phyloP scores from a whole-genome alignment of 2,113 vertebrate genomes.

The Phoenicopterus ruber region DNA sequence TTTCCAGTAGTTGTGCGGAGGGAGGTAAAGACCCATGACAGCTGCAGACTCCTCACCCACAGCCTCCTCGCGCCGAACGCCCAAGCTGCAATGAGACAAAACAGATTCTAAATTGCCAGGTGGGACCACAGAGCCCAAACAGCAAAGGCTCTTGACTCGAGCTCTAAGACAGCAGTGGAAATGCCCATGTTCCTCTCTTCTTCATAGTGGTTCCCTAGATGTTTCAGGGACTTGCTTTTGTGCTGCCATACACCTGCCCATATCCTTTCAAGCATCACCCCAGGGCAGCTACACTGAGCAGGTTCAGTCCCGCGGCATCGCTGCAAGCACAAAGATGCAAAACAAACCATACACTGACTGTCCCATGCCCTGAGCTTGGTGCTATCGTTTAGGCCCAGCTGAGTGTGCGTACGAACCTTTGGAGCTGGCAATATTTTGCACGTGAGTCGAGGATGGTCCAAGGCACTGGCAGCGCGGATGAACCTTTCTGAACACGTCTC shows the following conservation, averaged over 20 bases:
- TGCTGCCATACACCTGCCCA: not conserved
- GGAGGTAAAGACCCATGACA: not conserved
- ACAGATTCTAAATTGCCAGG: not conserved
- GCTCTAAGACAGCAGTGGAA: not conserved
- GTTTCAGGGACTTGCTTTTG: not conserved
- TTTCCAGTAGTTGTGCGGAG: not conserved
- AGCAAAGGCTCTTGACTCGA: not conserved
- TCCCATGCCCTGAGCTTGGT: not conserved
- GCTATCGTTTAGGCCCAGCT: not conserved
- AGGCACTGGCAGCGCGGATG: not conserved
- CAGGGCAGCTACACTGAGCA: not conserved
- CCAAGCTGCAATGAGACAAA: not conserved
- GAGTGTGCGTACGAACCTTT: not conserved
- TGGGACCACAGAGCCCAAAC: not conserved
- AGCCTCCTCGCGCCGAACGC: not conserved
- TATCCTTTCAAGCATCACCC: not conserved
- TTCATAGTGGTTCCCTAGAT: not conserved
- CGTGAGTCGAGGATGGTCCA: not conserved
- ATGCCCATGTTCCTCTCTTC: not conserved
- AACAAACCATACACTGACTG: not conserved
- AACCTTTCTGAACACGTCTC: not conserved
- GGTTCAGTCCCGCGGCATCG: accelerated
- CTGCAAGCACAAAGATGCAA: not conserved
- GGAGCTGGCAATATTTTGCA: not conserved
- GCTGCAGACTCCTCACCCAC: not conserved